Percentiles rank a stretch among this genome's conserved stretches.
Evolutionary conservation across 2,888 invertebrate species (phyloP).

Genomic region (Xanthia icteritia): DNA sequence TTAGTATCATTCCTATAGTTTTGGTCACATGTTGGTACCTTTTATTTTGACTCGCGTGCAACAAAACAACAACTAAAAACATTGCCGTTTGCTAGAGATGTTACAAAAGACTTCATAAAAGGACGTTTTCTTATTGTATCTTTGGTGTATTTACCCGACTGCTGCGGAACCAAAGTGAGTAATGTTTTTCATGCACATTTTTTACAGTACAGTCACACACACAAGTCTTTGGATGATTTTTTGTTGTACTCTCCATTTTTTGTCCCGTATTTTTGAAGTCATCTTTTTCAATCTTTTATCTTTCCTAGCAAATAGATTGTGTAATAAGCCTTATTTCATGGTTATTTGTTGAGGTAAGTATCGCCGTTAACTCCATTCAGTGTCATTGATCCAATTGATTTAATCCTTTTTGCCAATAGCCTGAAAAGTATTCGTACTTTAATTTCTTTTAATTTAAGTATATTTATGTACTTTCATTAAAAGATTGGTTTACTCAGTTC

Average conservation of each 20-base stretch:
- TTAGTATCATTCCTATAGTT: conserved; percentile 11
- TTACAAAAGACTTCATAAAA: conserved; percentile 21
- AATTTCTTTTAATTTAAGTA: conserved; percentile 72
- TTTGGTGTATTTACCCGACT: conserved; percentile 11
- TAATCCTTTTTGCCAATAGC: conserved; percentile 87
- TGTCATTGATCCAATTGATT: conserved; percentile 75
- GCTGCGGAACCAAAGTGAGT: conserved; percentile 3
- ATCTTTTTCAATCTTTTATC: conserved; percentile 14
- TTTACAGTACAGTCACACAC: conserved; percentile 24
- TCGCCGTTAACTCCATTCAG: conserved; percentile 75
- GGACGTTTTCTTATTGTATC: not conserved
- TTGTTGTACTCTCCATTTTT: conserved; percentile 12
- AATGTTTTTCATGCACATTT: not conserved
- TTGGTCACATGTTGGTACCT: conserved; percentile 1
- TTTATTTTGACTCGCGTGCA: conserved; percentile 4
- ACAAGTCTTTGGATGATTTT: conserved; percentile 3
- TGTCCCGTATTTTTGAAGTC: not conserved
- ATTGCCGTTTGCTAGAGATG: conserved; percentile 2
- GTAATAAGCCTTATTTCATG: conserved; percentile 68
- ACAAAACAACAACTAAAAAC: conserved; percentile 3
- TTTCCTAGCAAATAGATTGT: conserved; percentile 53
- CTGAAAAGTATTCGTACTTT: conserved; percentile 84
- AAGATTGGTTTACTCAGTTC: conserved; percentile 62
- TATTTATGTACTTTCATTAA: conserved; percentile 50
- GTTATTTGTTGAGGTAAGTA: conserved; percentile 72